Evolutionary conservation across 2,888 invertebrate genomes (phyloP), one percentile per base, ranked within the genome.

Genomic region (Chromoteleia sp.): DNA sequence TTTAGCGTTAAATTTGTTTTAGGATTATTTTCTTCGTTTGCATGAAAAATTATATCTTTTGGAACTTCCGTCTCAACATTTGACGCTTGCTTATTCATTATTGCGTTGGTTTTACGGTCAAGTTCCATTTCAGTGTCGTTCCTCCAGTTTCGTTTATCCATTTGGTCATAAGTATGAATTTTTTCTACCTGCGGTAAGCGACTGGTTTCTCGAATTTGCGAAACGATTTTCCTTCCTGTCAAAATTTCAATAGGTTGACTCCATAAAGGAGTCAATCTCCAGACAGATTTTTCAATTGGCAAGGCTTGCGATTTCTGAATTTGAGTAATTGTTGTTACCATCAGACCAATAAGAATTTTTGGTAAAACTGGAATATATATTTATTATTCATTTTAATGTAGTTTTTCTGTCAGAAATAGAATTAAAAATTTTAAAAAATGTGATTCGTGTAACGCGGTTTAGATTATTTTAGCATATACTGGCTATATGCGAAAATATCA

Each of bases 211-310:
- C 5, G 3, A 12, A 17, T 45, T 67, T 52, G 39, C 52, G 2
- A 33, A 52, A 33, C n/a, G 17, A n/a, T 63, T 48, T 43, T 14
- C 17, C n/a, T 43, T 61, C 52, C 43, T 58, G 63, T 65, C 8
- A 73, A 14, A 54, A 78, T 52, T 73, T 65, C 50, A 14, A 54
- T 45, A 8, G 71, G 58, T 52, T 58, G 25, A 54, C n/a, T 78
- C 77, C 70, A 77, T n/a, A 58, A 8, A 29, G 77, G 63, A 54
- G 1, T 41, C 6, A 63, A 43, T 19, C 39, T 59, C 76, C 76
- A 76, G n/a, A 67, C 15, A 12, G 59, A 30, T 0, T 5, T 21
- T 56, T 56, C 30, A 15, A 67, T 33, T n/a, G 67, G 41, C 6
- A 4, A 14, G 14, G 48, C 7, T 2, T 41, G 3, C 2, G 25